Percentiles rank a stretch among this genome's conserved stretches.
These are phyloP conservation scores for Austrolebias charrua DNA, from an alignment of 2,797 vertebrate species.

Conservation along the genomic window DNA sequence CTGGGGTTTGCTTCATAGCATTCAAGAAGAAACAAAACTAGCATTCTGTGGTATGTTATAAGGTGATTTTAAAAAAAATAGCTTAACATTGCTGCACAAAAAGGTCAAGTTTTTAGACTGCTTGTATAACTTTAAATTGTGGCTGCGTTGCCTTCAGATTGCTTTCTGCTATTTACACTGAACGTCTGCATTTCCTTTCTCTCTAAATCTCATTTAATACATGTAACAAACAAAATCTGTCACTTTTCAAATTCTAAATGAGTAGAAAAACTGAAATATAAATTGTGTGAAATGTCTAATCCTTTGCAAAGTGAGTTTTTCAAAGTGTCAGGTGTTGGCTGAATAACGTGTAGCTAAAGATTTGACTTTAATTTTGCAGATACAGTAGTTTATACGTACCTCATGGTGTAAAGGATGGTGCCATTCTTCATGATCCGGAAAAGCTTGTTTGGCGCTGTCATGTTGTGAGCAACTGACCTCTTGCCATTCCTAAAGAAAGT, in stretches of 20 bases:
- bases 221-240: conserved; percentile 41
- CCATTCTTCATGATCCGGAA: conserved; percentile 99
- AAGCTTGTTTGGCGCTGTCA: conserved; percentile 97
- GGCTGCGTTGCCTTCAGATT: conserved; percentile 21
- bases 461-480: conserved; percentile 97
- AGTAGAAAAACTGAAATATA: conserved; percentile 13
- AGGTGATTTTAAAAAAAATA: not conserved
- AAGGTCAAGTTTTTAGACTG: conserved; percentile 1
- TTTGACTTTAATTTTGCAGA: not conserved
- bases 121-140: conserved; percentile 19
- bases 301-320: not conserved
- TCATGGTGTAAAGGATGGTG: conserved; percentile 98
- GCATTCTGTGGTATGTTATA: not conserved
- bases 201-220: conserved; percentile 24
- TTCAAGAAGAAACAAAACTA: not conserved
- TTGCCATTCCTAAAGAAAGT: conserved; percentile 99
- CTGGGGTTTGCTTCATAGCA: not conserved
- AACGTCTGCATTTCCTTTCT: conserved; percentile 22
- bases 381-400: conserved; percentile 71
- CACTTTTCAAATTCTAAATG: conserved; percentile 9
- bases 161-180: conserved; percentile 36
- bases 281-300: not conserved
- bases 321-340: not conserved
- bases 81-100: not conserved
- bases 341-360: not conserved